Base-by-base conservation (phyloP, 2,888 invertebrate genomes). In the Stramonita haemastoma region DNA sequence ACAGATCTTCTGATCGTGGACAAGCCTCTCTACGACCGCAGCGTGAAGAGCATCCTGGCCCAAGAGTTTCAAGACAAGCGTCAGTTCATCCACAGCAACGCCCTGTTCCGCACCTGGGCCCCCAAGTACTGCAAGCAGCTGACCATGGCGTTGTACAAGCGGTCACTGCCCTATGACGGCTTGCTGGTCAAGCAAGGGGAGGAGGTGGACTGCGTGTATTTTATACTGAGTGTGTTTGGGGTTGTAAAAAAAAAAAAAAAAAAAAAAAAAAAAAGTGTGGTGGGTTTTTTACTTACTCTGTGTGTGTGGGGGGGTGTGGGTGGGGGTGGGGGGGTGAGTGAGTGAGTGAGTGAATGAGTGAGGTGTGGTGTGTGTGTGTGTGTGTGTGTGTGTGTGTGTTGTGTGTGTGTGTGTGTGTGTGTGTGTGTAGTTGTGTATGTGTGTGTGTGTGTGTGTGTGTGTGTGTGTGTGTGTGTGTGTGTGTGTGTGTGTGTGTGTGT, bases 1-100 rank as follows among this genome's bases (percentile, higher is more conserved):
- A 94, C 95, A 0, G 95, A 96, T 89, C 92, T 96, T 36, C 92
- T 96, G 57, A 94, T 95, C n/a, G 94, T 96, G n/a, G 95, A 95
- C 91, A 92, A 95, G 77, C 91, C 94, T 15, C 93, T 96, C 6
- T 96, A 95, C 91, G 94, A 94, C 90, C 91, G 96, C 70, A 95
- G 95, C 13, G 95, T 95, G 36, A 93, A 94, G 89, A 94, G 94
- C 87, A 95, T 95, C 0, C 92, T 95, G 19, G 94, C 94, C 73
- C 93, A 94, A 60, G 95, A 96, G 91, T 95, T 95, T 87, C 93
- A 94, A 86, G 95, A 95, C 86, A 96, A 96, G 92, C 92, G 93
- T 11, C 91, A 93, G 32, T 96, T 96, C 90, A 95, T 96, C 60
- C 83, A 87, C 83, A 88, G 89, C 32, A 94, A 94, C 84, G 93